Evolutionary conservation across 2,797 vertebrate species (phyloP).

Genomic region (Parambassis ranga): DNA sequence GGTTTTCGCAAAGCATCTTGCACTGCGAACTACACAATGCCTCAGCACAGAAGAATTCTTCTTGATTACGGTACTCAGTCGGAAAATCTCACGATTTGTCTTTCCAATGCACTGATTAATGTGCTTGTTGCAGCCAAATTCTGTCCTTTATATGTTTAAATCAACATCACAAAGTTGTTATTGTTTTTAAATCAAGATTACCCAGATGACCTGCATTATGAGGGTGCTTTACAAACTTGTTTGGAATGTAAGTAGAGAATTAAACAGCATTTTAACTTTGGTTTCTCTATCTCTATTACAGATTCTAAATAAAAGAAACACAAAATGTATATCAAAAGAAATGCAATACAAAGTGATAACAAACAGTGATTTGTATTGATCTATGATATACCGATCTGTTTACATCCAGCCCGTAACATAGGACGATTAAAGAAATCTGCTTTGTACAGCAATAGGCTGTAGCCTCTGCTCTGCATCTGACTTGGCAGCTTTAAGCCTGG

Average conservation of each 20-base stretch:
- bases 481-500: conserved; percentile 66
- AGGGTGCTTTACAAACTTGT: too few species aligned
- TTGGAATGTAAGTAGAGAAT: too few species aligned
- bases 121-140: not conserved
- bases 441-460: conserved; percentile 39
- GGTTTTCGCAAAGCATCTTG: conserved; percentile 19
- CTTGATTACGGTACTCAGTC: conserved; percentile 11
- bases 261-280: too few species aligned
- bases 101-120: not conserved
- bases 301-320: too few species aligned
- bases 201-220: too few species aligned
- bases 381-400: conserved; percentile 15
- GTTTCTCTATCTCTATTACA: too few species aligned
- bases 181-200: too few species aligned
- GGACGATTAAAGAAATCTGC: conserved; percentile 46
- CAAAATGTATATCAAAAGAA: too few species aligned
- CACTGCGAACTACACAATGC: conserved; percentile 39
- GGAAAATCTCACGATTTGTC: not conserved
- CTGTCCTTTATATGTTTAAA: too few species aligned
- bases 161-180: too few species aligned
- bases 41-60: conserved; percentile 21
- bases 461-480: conserved; percentile 58
- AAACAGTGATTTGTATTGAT: conserved; percentile 12
- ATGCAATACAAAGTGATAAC: conserved; percentile 1
- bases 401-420: conserved; percentile 7